Conservation (phyloP, 2,888 invertebrate genomes). For the Agriopis aurantiaria region DNA sequence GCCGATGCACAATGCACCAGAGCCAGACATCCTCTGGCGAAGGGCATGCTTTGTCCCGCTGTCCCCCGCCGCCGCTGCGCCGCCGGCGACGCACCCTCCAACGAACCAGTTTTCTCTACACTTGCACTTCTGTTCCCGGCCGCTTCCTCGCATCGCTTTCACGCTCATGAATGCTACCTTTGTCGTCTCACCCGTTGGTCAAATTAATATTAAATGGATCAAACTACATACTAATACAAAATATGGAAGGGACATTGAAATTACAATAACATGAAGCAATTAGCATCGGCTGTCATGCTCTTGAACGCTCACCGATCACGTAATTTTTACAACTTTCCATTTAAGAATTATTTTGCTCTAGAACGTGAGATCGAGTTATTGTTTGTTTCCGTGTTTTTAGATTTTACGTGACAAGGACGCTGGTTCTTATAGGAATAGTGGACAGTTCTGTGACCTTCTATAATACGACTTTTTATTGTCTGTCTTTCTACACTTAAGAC, state of each 20-base stretch:
- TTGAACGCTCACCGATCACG: slow-evolving; percentile 60
- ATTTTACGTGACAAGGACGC: slow-evolving; percentile 30
- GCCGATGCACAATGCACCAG: slow-evolving; percentile 65
- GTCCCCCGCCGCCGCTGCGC: slow-evolving; percentile 30
- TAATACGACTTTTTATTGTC: not conserved
- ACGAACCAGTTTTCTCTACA: slow-evolving; percentile 73
- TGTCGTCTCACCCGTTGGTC: slow-evolving; percentile 28
- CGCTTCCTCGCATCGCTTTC: slow-evolving; percentile 59
- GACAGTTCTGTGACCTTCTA: slow-evolving; percentile 24
- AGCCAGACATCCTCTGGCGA: slow-evolving; percentile 65
- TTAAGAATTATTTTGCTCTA: slow-evolving; percentile 51
- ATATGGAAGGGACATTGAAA: slow-evolving; percentile 35
- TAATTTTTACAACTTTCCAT: slow-evolving; percentile 50
- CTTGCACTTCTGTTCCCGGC: slow-evolving; percentile 72
- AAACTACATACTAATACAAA: slow-evolving; percentile 9
- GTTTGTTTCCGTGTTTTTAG: slow-evolving; percentile 36
- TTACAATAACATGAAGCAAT: slow-evolving; percentile 54
- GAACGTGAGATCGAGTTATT: slow-evolving; percentile 36
- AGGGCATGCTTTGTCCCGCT: slow-evolving; percentile 71
- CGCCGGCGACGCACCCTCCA: slow-evolving; percentile 22
- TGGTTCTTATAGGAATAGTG: slow-evolving; percentile 14
- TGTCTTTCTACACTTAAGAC: not conserved
- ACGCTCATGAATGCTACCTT: slow-evolving; percentile 53
- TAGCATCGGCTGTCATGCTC: slow-evolving; percentile 53
- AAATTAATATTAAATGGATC: slow-evolving; percentile 27